Percentiles rank a stretch among this genome's conserved stretches.
Conservation (phyloP, 1,140 invertebrate species). For the Teleogryllus occipitalis region DNA sequence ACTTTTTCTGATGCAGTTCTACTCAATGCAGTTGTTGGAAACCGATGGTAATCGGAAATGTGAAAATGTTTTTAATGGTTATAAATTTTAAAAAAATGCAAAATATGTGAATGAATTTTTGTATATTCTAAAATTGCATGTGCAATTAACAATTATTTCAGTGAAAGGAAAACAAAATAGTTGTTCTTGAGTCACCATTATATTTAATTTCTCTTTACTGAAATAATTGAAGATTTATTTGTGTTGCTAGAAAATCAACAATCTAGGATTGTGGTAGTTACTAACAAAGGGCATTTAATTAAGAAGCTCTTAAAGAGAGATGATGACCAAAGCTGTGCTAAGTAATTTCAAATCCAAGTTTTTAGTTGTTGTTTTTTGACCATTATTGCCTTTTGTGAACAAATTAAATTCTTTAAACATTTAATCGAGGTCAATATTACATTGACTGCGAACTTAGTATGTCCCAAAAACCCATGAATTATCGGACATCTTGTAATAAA, state of each 20-base stretch:
- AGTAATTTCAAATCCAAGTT: no score
- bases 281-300: background rate
- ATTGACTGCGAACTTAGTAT: no score
- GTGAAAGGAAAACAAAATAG: conserved; percentile 12
- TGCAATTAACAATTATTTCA: conserved; percentile 6
- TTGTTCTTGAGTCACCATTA: background rate
- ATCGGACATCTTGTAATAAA: no score
- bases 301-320: no score
- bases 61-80: background rate
- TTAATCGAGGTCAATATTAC: no score
- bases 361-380: no score
- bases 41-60: background rate
- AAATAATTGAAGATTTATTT: conserved; percentile 8
- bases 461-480: no score
- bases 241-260: conserved; percentile 6
- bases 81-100: conserved; percentile 10
- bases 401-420: no score
- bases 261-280: conserved; percentile 16
- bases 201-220: background rate
- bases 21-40: conserved; percentile 12
- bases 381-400: no score
- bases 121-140: background rate
- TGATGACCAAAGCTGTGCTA: no score
- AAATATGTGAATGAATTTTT: background rate
- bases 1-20: conserved; percentile 14